Percentiles rank a stretch among this genome's conserved stretches.
Conservation (phyloP, 2,113 vertebrate genomes). For the Scopus umbretta region DNA sequence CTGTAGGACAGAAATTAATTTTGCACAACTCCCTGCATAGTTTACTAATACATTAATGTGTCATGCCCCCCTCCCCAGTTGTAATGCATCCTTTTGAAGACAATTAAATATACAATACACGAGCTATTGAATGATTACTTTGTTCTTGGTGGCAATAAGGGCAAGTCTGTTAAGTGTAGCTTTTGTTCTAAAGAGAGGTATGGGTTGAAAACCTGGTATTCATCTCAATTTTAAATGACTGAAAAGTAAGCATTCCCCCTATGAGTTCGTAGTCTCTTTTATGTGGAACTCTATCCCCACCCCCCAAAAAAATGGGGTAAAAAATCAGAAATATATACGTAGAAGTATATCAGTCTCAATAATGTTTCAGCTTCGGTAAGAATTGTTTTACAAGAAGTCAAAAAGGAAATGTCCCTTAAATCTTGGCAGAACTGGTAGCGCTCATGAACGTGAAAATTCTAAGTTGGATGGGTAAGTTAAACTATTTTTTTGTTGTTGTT, state of each 20-base stretch:
- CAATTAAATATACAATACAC: constrained; percentile 34
- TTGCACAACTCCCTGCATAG: not conserved
- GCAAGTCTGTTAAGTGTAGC: too few relatives aligned
- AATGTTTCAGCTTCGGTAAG: not conserved
- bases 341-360: accelerated
- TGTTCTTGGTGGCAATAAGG: not conserved
- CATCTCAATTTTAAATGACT: not conserved
- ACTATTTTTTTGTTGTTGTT: not conserved
- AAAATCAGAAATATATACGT: not conserved
- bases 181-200: not conserved
- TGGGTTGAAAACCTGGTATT: not conserved
- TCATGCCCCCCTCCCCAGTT: not conserved
- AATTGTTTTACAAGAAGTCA: not conserved
- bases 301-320: accelerated
- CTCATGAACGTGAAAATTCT: not conserved
- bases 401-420: not conserved
- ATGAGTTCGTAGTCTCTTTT: not conserved
- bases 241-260: not conserved
- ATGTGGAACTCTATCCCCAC: not conserved
- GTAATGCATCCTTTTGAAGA: constrained; percentile 11
- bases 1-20: not conserved
- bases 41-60: not conserved
- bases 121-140: not conserved
- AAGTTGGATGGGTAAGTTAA: not conserved
- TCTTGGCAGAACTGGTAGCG: not conserved